phyloP scores from a whole-genome alignment of 1,140 invertebrate species.

The Heliothis subflexa region DNA sequence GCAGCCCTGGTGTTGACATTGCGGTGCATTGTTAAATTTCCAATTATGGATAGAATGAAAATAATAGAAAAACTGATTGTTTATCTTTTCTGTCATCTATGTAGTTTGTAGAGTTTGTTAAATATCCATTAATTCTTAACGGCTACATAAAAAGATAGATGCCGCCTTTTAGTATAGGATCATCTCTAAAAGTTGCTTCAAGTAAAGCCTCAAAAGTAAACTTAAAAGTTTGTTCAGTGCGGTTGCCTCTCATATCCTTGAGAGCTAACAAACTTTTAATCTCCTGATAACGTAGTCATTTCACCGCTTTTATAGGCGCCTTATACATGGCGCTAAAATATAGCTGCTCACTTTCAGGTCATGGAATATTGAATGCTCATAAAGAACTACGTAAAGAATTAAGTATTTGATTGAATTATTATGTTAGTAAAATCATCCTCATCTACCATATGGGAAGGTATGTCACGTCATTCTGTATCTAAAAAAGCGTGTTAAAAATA shows the following conservation, averaged over 20 bases:
- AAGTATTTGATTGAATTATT: too few species aligned
- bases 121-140: neutral
- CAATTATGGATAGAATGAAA: neutral
- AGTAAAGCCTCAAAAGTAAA: constrained; percentile 10
- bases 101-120: too few species aligned
- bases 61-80: neutral
- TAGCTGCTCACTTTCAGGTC: neutral
- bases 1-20: neutral
- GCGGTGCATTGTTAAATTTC: neutral
- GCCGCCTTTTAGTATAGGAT: neutral
- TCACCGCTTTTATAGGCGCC: neutral
- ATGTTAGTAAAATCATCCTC: too few species aligned
- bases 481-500: too few species aligned
- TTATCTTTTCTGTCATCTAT: neutral
- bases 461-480: too few species aligned
- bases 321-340: neutral
- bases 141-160: neutral
- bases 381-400: too few species aligned
- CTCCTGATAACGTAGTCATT: neutral
- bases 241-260: neutral
- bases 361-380: too few species aligned
- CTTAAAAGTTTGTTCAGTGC: constrained; percentile 14
- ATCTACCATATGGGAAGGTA: too few species aligned
- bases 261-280: constrained; percentile 13
- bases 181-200: neutral